Percentiles rank a stretch among this genome's conserved stretches.
These are phyloP conservation scores for Sebastes baramenuke DNA, from an alignment of 2,797 vertebrate genomes.

Conservation along the genomic window DNA sequence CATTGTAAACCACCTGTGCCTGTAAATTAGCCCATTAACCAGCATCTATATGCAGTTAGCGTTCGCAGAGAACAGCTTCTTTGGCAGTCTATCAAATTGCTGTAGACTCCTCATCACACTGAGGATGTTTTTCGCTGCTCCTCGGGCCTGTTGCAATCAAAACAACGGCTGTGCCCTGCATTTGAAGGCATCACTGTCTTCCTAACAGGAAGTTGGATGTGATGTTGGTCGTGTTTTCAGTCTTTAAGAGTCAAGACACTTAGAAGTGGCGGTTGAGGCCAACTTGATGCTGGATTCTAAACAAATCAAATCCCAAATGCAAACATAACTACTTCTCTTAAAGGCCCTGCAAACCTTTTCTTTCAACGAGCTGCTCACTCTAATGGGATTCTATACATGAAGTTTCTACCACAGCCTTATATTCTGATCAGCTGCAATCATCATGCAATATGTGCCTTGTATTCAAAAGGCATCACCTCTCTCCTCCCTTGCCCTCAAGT, in stretches of 20 bases:
- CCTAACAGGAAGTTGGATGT: neutral
- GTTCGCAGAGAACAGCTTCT: conserved; percentile 49
- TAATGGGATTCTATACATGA: neutral
- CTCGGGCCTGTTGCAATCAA: conserved; percentile 58
- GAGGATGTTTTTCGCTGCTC: conserved; percentile 43
- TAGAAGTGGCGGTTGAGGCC: neutral
- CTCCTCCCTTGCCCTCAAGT: neutral
- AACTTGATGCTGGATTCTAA: neutral
- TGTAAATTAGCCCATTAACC: conserved; percentile 80
- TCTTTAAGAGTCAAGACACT: neutral
- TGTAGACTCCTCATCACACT: conserved; percentile 50
- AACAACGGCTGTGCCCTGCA: conserved; percentile 38
- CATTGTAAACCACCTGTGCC: conserved; percentile 70
- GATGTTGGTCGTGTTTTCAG: conserved; percentile 10
- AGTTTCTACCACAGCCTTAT: neutral
- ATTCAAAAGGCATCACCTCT: neutral
- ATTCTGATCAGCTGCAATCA: neutral
- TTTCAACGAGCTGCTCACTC: neutral
- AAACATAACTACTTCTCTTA: neutral
- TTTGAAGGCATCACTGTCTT: conserved; percentile 31
- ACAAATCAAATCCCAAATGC: neutral
- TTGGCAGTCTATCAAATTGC: conserved; percentile 71
- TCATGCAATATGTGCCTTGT: neutral
- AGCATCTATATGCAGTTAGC: conserved; percentile 73
- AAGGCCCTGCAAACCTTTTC: neutral